phyloP scores from a whole-genome alignment of 2,888 invertebrate species.

The Ypsolopha sequella region DNA sequence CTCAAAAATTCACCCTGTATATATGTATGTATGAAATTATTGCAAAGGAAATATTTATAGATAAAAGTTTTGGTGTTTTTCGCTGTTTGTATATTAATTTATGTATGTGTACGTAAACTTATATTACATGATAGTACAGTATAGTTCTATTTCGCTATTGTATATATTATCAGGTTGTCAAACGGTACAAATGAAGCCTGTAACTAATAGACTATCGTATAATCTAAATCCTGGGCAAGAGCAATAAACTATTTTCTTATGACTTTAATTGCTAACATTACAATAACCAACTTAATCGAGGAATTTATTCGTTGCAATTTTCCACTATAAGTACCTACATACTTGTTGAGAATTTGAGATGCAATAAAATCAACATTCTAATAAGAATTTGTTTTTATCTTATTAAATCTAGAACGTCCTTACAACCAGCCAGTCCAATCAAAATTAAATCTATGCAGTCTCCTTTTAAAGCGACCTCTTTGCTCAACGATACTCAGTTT shows the following conservation, averaged over 20 bases:
- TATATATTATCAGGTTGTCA: no score
- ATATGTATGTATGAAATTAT: no score
- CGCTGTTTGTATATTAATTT: no score
- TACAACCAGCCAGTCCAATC: not conserved
- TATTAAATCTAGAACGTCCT: not conserved
- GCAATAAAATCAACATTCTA: no score
- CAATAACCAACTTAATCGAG: not conserved
- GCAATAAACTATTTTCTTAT: not conserved
- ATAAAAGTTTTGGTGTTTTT: no score
- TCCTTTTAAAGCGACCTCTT: conserved; percentile 10
- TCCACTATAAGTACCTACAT: not conserved
- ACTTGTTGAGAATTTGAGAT: not conserved
- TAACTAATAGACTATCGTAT: not conserved
- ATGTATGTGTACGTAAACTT: no score
- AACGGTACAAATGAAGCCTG: no score
- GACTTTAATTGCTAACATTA: not conserved
- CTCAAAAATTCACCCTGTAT: no score
- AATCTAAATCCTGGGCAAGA: not conserved
- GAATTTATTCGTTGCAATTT: not conserved
- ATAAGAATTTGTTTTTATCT: not conserved
- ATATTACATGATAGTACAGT: no score
- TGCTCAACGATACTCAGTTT: conserved; percentile 16
- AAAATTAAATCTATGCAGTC: conserved; percentile 14
- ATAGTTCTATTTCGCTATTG: no score
- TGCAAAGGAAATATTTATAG: no score